Conservation (phyloP, 2,888 invertebrate species). For the Netelia virgata region DNA sequence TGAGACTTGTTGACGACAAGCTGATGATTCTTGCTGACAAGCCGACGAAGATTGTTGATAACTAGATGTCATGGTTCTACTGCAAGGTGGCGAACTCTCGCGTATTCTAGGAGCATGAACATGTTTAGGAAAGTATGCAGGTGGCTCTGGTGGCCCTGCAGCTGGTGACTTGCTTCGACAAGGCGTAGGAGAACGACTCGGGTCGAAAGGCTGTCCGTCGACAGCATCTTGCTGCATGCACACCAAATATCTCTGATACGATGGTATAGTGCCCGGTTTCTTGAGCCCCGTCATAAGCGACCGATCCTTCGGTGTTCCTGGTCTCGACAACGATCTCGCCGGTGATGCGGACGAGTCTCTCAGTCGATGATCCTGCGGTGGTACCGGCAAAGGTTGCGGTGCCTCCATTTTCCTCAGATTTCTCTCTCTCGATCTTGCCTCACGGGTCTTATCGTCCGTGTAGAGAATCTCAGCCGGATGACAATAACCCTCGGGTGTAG, state of each 20-base stretch:
- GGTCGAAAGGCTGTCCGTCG: constrained; percentile 76
- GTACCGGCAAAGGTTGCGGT: constrained; percentile 82
- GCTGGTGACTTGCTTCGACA: constrained; percentile 89
- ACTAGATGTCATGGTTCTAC: constrained; percentile 77
- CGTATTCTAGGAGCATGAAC: constrained; percentile 89
- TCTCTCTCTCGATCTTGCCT: constrained; percentile 70
- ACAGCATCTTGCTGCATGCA: constrained; percentile 84
- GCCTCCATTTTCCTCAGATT: constrained; percentile 71
- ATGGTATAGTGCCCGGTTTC: constrained; percentile 92
- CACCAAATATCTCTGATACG: constrained; percentile 92
- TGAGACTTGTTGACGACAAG: background rate
- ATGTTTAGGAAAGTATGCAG: constrained; percentile 83
- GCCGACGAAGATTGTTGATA: constrained; percentile 72
- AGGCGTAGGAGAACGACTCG: constrained; percentile 82
- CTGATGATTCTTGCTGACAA: constrained; percentile 74
- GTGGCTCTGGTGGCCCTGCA: constrained; percentile 88
- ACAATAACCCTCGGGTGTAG: constrained; percentile 75
- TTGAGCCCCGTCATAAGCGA: constrained; percentile 84
- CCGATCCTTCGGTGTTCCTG: constrained; percentile 88
- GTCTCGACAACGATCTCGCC: constrained; percentile 85
- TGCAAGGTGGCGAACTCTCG: constrained; percentile 84
- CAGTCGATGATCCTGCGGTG: constrained; percentile 81
- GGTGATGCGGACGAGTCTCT: constrained; percentile 86
- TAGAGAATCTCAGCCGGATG: constrained; percentile 81
- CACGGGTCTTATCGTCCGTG: constrained; percentile 74